Evolutionary conservation across 2,888 invertebrate genomes (phyloP).

Genomic region (Kuschelorhynchus macadamiae): DNA sequence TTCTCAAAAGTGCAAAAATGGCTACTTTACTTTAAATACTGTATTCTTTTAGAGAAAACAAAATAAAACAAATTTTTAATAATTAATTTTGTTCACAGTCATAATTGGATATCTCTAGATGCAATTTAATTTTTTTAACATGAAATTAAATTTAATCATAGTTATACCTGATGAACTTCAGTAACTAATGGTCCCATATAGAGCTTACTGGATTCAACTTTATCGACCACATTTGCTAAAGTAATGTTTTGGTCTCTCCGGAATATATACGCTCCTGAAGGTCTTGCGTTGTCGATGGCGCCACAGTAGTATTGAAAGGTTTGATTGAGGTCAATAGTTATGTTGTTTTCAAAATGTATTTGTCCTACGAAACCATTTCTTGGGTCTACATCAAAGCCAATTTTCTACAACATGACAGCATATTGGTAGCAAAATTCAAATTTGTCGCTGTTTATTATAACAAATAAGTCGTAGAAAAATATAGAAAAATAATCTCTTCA

Average conservation of each 20-base stretch:
- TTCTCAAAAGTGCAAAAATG: too few relatives aligned
- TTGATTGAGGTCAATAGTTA: slow-evolving; percentile 44
- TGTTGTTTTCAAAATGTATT: slow-evolving; percentile 40
- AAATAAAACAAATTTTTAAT: too few relatives aligned
- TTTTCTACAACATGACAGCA: slow-evolving; percentile 54
- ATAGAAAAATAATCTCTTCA: too few relatives aligned
- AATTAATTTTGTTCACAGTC: too few relatives aligned
- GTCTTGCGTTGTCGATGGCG: slow-evolving; percentile 69
- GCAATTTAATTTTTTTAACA: too few relatives aligned
- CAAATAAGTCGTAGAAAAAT: too few relatives aligned
- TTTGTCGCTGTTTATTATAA: too few relatives aligned
- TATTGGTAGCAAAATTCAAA: too few relatives aligned
- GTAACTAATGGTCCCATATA: slow-evolving; percentile 35
- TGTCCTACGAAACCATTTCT: slow-evolving; percentile 40
- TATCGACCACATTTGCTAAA: slow-evolving; percentile 24
- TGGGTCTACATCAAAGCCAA: slow-evolving; percentile 70
- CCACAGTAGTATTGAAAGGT: slow-evolving; percentile 66
- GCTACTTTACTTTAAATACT: too few relatives aligned
- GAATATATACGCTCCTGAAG: slow-evolving; percentile 95
- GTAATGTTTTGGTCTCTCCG: slow-evolving; percentile 70
- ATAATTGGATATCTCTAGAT: too few relatives aligned
- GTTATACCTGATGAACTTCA: slow-evolving; percentile 40
- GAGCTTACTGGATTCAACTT: slow-evolving; percentile 19
- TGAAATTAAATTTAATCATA: too few relatives aligned
- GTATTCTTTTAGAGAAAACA: too few relatives aligned